Evolutionary conservation across 2,113 vertebrate species (phyloP), one percentile per base, ranked within the genome.

Genomic region (Lophotis ruficrista): DNA sequence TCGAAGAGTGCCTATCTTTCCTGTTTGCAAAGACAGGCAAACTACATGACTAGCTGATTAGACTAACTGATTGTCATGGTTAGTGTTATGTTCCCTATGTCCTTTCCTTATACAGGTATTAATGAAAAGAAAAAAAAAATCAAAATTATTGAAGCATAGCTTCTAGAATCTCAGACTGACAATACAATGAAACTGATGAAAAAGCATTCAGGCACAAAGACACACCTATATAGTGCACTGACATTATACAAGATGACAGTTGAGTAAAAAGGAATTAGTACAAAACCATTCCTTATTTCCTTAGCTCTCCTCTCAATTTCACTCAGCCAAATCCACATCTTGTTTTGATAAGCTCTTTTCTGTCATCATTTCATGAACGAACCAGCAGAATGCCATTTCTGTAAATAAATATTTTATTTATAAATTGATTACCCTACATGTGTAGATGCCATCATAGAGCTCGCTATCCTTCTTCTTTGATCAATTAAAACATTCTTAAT

Each of bases 401-500:
- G 14, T 23, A 68, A 72, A 22, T 50, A 76, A 45, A 22, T 38
- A 58, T 11, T 58, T 61, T 56, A 37, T 35, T 61, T 75, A 71
- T 71, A 27, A 69, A 60, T 20, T 51, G 6, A 61, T 57, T 87
- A 53, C 7, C 68, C 24, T n/a, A 62, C 15, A 87, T 23, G 15
- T 77, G 16, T 35, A 87, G 21, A 30, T 83, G n/a, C 5, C n/a
- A 75, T 75, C 30, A 53, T 31, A 21, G 37, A 90, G 11, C 24
- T 77, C 90, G 22, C n/a, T 17, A 58, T 31, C 15, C 48, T 86
- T 75, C n/a, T 89, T 90, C 65, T 54, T 85, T 72, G 64, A 69
- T 80, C 31, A 62, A 17, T 65, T 21, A 87, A 95, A 82, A 27
- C 7, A 38, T 81, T 84, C 47, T 61, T 87, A 87, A 87, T 77